Percentiles rank a stretch among this genome's conserved stretches.
These are phyloP conservation scores for Otolemur crassicaudatus DNA, from an alignment of 2,797 vertebrate species.

Conservation along the genomic window DNA sequence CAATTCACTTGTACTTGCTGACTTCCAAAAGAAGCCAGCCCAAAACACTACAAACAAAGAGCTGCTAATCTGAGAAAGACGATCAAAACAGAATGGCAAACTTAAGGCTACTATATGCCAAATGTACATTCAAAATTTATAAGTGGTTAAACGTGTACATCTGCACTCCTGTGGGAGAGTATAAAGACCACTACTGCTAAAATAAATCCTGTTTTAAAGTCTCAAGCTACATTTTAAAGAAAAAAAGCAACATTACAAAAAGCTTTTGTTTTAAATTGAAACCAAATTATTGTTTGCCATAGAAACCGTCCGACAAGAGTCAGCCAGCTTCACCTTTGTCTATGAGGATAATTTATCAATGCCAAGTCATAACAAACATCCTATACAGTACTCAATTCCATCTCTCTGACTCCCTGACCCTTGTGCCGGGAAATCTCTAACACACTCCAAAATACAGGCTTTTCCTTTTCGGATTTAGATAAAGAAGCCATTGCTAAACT, in stretches of 20 bases:
- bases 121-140: slow-evolving; percentile 44
- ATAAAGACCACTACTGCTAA: slow-evolving; percentile 50
- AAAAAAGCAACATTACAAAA: slow-evolving; percentile 81
- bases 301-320: slow-evolving; percentile 87
- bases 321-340: slow-evolving; percentile 88
- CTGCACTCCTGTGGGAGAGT: not conserved
- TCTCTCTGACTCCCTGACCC: slow-evolving; percentile 74
- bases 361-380: slow-evolving; percentile 85
- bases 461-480: slow-evolving; percentile 66
- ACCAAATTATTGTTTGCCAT: slow-evolving; percentile 87
- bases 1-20: not conserved
- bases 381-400: slow-evolving; percentile 79
- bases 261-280: slow-evolving; percentile 86
- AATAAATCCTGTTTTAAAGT: slow-evolving; percentile 65
- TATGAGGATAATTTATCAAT: slow-evolving; percentile 85
- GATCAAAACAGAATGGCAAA: slow-evolving; percentile 62
- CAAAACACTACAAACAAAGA: slow-evolving; percentile 38
- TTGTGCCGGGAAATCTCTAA: slow-evolving; percentile 55
- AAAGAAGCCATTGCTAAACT: slow-evolving; percentile 62
- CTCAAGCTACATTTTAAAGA: slow-evolving; percentile 72
- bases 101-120: slow-evolving; percentile 18
- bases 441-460: slow-evolving; percentile 51
- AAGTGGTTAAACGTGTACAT: not conserved
- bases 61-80: slow-evolving; percentile 49
- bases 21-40: slow-evolving; percentile 31